Evolutionary conservation across 2,797 vertebrate genomes (phyloP).

Genomic region (Harpagifer antarcticus): DNA sequence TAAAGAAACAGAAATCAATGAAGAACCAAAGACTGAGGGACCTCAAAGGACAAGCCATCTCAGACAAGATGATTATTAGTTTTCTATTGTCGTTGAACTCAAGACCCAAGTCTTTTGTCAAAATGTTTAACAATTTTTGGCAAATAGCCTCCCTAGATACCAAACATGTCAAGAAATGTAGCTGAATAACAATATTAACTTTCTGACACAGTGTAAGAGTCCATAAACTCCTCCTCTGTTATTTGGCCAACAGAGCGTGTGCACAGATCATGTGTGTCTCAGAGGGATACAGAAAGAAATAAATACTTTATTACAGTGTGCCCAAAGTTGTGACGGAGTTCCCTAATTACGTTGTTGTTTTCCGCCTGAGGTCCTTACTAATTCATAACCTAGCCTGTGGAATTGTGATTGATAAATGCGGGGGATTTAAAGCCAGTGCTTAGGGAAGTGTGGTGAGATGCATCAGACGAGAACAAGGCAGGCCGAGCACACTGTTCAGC

Average conservation of each 20-base stretch:
- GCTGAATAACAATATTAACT: conserved; percentile 22
- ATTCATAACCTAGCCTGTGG: conserved; percentile 67
- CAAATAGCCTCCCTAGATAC: neutral
- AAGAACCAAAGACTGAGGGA: neutral
- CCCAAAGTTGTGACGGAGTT: conserved; percentile 57
- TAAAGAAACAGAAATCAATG: neutral
- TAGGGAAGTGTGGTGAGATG: conserved; percentile 24
- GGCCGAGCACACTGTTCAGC: conserved; percentile 23
- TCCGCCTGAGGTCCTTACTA: conserved; percentile 62
- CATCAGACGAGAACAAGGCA: conserved; percentile 30
- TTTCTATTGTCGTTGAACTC: neutral
- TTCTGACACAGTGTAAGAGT: conserved; percentile 2
- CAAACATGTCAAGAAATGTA: conserved; percentile 6
- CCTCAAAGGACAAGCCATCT: neutral
- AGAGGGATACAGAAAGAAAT: conserved; percentile 51
- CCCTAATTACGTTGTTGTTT: conserved; percentile 75
- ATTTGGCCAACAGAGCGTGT: conserved; percentile 20
- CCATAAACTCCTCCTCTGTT: conserved; percentile 8
- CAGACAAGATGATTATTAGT: neutral
- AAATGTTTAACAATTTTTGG: neutral
- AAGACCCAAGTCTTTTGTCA: conserved; percentile 1
- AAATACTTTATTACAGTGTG: conserved; percentile 46
- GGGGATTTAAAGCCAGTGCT: conserved; percentile 44
- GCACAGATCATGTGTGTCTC: conserved; percentile 37
- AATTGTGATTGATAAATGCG: conserved; percentile 55